phyloP scores from a whole-genome alignment of 2,888 invertebrate genomes.

The Troides aeacus region DNA sequence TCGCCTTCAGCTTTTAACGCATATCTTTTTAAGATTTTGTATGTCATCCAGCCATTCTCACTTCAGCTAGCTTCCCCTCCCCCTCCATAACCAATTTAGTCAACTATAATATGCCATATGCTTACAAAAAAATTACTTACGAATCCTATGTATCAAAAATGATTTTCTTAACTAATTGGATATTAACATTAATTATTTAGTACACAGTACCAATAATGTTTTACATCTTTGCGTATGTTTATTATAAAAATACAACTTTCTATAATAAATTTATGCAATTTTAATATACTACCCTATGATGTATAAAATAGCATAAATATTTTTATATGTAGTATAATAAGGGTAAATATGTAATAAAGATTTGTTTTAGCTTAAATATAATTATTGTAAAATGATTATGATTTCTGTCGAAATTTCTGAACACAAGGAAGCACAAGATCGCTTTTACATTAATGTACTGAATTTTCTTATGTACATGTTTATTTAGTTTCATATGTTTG shows the following conservation, averaged over 20 bases:
- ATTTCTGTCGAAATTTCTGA: too few relatives aligned
- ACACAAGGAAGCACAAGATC: too few relatives aligned
- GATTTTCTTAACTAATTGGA: conserved; percentile 4
- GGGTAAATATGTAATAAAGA: background rate
- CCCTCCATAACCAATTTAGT: background rate
- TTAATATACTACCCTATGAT: background rate
- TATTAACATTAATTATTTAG: conserved; percentile 40
- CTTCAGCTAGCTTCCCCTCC: too few relatives aligned
- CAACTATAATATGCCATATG: background rate
- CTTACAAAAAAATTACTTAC: background rate
- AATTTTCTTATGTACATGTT: background rate
- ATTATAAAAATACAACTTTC: conserved; percentile 32
- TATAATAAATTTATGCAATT: conserved; percentile 29
- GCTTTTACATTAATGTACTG: too few relatives aligned
- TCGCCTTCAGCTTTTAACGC: too few relatives aligned
- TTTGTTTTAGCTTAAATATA: background rate
- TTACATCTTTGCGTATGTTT: conserved; percentile 46
- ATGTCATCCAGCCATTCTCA: too few relatives aligned
- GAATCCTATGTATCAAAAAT: background rate
- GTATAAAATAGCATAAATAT: conserved; percentile 3
- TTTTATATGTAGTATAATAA: background rate
- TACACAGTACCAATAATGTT: conserved; percentile 65
- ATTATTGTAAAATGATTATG: background rate
- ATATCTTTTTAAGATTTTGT: too few relatives aligned
- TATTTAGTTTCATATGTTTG: too few relatives aligned